Evolutionary conservation across 1,140 invertebrate species (phyloP), one percentile per base, ranked within the genome.

Genomic region (Euborellia annulipes): DNA sequence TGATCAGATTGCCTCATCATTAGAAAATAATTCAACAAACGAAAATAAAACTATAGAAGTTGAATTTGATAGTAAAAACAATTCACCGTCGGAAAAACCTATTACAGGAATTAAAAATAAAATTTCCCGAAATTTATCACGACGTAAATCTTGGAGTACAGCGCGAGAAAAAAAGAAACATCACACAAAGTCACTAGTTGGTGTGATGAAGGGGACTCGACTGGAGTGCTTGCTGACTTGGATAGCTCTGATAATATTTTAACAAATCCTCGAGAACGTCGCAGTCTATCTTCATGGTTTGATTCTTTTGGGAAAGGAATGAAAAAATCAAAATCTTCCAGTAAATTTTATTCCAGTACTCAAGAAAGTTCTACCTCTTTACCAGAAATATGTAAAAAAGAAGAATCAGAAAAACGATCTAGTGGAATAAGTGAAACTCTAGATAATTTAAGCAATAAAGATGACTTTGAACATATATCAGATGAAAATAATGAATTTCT

Each of bases 251-350:
- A 58, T 49, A 45, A 14, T 38, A 46, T 22, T 27, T 48, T 36
- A 23, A 45, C 43, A 21, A 39, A 43, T 1, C 40, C 44, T 8
- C 43, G 45, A 34, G 52, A 46, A 36, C 18, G 46, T 21, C 47
- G 41, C 14, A 44, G 34, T 45, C 43, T 56, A 18, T 47, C 37
- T 39, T 49, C 47, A 11, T 21, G 56, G 32, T 58, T 60, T 16
- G 46, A 48, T 18, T 57, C 57, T 8, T 55, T 58, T 48, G 58
- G 58, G 3, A 60, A 60, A 49, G 48, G 47, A 2, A 45, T 23
- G 14, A 36, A 41, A 27, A 53, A 53, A 20, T 21, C 32, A 21
- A 37, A 48, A 18, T 46, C 41, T 16, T 23, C 19, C 32, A 45
- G 41, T 46, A 38, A 39, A 3, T 51, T 48, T 41, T 44, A 45